Evolutionary conservation across 2,797 vertebrate genomes (phyloP).

Genomic region (Semotilus atromaculatus): DNA sequence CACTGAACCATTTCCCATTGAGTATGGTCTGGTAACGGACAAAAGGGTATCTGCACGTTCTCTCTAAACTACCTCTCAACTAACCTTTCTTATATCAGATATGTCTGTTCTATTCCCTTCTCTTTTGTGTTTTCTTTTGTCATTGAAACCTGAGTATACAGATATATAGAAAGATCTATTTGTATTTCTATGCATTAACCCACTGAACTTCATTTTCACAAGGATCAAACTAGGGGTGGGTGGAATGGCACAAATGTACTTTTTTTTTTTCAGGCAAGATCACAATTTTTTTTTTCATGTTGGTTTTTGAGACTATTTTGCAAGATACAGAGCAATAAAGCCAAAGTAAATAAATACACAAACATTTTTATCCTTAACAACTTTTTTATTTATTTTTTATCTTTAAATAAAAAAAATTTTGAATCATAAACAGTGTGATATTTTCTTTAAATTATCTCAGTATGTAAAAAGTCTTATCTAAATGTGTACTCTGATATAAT

Average conservation of each 20-base stretch:
- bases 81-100: background rate
- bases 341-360: no score
- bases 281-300: background rate
- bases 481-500: background rate
- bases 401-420: background rate
- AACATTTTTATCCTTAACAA: background rate
- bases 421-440: background rate
- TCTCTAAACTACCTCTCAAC: background rate
- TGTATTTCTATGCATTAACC: background rate
- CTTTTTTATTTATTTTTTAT: background rate
- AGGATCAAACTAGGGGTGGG: background rate
- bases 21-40: background rate
- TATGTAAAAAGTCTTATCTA: background rate
- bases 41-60: background rate
- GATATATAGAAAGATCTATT: background rate
- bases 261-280: background rate
- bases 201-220: background rate
- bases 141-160: background rate
- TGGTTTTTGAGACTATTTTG: background rate
- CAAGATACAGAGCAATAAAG: background rate
- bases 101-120: background rate
- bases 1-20: background rate
- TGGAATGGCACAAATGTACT: background rate
- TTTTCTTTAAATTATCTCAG: background rate
- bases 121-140: background rate